Evolutionary conservation across 2,113 vertebrate genomes (phyloP).

Genomic region (Anser brachyrhynchus): DNA sequence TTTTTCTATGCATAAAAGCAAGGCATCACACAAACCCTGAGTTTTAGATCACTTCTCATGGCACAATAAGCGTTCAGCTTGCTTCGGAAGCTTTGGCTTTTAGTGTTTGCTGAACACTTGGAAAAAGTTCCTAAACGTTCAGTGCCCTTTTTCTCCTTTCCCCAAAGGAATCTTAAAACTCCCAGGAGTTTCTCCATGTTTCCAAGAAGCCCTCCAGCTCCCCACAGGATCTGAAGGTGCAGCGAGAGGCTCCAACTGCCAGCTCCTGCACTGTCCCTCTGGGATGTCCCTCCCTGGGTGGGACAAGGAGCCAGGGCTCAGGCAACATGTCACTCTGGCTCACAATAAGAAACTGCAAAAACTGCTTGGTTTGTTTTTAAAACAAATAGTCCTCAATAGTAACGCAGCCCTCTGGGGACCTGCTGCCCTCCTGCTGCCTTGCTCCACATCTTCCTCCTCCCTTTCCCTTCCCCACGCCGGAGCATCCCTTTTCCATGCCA

Average conservation of each 20-base stretch:
- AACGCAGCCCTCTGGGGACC: background rate
- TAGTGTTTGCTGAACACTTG: constrained; percentile 12
- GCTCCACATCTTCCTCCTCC: background rate
- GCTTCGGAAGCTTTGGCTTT: constrained; percentile 18
- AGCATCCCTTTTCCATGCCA: accelerated
- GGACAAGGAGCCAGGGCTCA: accelerated
- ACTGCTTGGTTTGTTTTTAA: background rate
- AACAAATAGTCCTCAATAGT: background rate
- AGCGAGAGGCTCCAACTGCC: background rate
- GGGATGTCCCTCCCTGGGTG: accelerated
- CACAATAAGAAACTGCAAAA: background rate
- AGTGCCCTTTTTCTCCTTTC: background rate
- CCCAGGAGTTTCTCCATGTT: constrained; percentile 27
- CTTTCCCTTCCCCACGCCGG: accelerated
- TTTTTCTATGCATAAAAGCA: background rate
- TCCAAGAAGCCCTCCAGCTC: background rate
- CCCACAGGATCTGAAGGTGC: background rate
- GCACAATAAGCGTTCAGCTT: background rate
- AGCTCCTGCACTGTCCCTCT: background rate
- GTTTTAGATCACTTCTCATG: background rate
- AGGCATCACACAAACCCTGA: background rate
- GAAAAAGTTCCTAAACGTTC: constrained; percentile 30
- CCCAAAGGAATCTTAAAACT: constrained; percentile 9
- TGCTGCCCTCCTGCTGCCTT: background rate
- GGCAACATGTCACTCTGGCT: accelerated